Conservation (phyloP, 2,113 vertebrate genomes). For the Cyphomyrus plagiostoma region DNA sequence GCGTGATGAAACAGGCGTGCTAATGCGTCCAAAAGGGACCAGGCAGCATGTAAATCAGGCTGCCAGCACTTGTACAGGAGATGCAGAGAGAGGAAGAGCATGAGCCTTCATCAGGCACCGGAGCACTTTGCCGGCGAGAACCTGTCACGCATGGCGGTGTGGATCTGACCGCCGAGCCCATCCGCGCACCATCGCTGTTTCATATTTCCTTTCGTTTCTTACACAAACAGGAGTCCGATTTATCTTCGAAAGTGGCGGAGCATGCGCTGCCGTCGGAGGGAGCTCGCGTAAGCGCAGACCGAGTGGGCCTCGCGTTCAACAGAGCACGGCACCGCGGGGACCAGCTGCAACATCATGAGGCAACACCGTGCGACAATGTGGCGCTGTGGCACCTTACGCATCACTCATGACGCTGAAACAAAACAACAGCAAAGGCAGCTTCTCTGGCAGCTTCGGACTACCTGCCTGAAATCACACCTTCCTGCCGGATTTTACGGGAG, state of each 20-base stretch:
- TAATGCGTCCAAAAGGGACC: constrained; percentile 33
- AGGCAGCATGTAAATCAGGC: constrained; percentile 29
- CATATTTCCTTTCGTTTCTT: not conserved
- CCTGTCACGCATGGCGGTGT: not conserved
- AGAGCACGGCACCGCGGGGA: not conserved
- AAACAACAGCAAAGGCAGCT: not conserved
- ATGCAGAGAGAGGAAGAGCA: not conserved
- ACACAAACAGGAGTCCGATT: not conserved
- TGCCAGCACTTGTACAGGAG: constrained; percentile 8
- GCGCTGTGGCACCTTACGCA: not conserved
- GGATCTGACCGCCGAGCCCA: not conserved
- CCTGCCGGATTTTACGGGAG: too few relatives aligned
- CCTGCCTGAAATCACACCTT: not conserved
- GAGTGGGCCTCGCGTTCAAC: not conserved
- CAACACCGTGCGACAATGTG: not conserved
- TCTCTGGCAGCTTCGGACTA: not conserved
- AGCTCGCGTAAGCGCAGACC: not conserved
- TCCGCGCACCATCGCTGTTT: not conserved
- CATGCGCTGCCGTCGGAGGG: not conserved
- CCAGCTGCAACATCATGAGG: not conserved
- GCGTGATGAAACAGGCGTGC: constrained; percentile 35
- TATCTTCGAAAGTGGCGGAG: not conserved
- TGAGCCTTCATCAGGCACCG: not conserved
- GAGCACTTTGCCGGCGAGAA: not conserved
- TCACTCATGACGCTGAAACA: not conserved